Conservation (phyloP, 2,797 vertebrate genomes). For the Acrossocheilus wenchowensis region DNA sequence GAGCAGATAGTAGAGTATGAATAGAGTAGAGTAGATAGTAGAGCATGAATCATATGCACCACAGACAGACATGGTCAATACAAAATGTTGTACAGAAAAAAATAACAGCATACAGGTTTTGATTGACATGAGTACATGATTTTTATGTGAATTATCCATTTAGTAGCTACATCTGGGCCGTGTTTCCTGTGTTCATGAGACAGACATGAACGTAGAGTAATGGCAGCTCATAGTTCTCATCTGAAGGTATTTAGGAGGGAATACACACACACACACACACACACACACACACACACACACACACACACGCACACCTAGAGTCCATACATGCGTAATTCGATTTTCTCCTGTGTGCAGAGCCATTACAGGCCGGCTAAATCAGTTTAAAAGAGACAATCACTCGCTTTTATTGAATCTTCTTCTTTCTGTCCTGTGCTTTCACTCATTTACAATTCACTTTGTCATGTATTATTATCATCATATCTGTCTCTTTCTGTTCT, state of each 20-base stretch:
- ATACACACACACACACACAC: not conserved
- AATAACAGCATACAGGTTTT: not conserved
- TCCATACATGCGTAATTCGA: constrained; percentile 44
- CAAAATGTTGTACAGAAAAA: not conserved
- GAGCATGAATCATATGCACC: not conserved
- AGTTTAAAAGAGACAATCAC: constrained; percentile 52
- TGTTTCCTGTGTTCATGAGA: constrained; percentile 1
- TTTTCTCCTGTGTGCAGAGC: constrained; percentile 47
- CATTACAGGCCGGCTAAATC: constrained; percentile 47
- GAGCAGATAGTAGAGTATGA: not conserved
- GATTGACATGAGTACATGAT: not conserved
- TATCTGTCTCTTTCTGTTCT: constrained; percentile 8
- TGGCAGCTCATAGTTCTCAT: not conserved
- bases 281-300: not conserved
- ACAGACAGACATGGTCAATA: not conserved
- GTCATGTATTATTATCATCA: constrained; percentile 41
- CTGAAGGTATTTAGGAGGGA: constrained; percentile 29
- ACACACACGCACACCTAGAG: constrained; percentile 7
- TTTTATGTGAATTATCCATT: not conserved
- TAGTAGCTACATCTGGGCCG: not conserved
- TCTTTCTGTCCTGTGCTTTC: constrained; percentile 34
- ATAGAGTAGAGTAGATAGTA: no score
- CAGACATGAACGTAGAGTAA: constrained; percentile 7
- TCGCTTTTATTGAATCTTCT: constrained; percentile 47
- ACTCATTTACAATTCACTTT: constrained; percentile 13